Base-by-base conservation (phyloP, 1,140 invertebrate species). In the Drosophila biarmipes region DNA sequence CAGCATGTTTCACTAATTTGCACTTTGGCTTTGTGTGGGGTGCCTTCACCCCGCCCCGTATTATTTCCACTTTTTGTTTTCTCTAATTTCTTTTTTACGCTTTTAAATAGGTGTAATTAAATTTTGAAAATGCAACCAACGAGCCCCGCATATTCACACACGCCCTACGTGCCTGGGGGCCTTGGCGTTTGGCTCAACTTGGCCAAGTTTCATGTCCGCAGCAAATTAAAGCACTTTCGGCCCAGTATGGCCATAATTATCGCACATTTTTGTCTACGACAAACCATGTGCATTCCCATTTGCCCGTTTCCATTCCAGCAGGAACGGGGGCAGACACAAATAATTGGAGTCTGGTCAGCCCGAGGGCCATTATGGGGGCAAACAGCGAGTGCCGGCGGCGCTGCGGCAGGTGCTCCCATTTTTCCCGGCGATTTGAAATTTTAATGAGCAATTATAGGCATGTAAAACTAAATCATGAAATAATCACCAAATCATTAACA, bases 31-130 rank as follows among this genome's bases (percentile, higher is more conserved):
- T 69, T 81, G 71, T 81, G 49, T 38, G 51, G 63, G 46, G 51
- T 10, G 12, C 34, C 49, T 63, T 17, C 29, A 17, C 40, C 48
- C 21, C 19, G 10, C n/a, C 49, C 29, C 49, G 17, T 61, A 31
- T 53, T 57, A 66, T 42, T 75, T 56, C 31, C 34, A 43, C 46
- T 61, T 56, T 56, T 71, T 48, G 19, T 52, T 51, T 73, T 67
- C 52, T 67, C 49, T 71, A 71, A 71, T 69, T 71, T 73, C 64
- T 77, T 79, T 68, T 78, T 82, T 82, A 75, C 74, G 66, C 74
- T 78, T 82, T 89, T 82, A 82, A 87, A 86, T 78, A 68, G 54
- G 78, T 87, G 84, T 82, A 86, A 86, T 86, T 86, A 86, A 75
- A 78, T 87, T 82, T 67, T 51, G 63, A 53, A 77, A 80, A 62